Conservation (phyloP, 2,113 vertebrate species). For the Syrrhaptes paradoxus region DNA sequence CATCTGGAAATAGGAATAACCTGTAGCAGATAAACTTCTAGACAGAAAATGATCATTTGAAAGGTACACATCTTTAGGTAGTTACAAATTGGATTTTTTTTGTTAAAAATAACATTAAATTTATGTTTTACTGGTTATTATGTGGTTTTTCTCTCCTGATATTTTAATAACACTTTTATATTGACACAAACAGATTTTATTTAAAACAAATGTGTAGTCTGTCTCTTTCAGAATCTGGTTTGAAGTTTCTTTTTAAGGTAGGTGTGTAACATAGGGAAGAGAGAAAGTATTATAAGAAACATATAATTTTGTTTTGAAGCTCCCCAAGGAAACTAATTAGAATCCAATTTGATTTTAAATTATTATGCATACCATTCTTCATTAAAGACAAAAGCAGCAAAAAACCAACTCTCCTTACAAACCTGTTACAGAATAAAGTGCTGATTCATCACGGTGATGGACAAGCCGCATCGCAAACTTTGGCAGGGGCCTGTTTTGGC, state of each 20-base stretch:
- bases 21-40: not conserved
- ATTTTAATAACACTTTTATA: not conserved
- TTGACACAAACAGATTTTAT: not conserved
- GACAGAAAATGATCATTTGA: not conserved
- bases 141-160: not conserved
- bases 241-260: not conserved
- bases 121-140: not conserved
- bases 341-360: constrained; percentile 6
- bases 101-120: not conserved
- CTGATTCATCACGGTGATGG: not conserved
- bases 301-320: not conserved
- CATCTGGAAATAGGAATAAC: not conserved
- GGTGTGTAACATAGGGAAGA: not conserved
- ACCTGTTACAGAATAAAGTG: not conserved
- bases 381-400: not conserved
- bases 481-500: not conserved
- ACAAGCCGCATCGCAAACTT: not conserved
- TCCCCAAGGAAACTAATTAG: not conserved
- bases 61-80: not conserved
- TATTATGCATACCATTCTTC: not conserved
- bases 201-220: not conserved
- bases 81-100: not conserved
- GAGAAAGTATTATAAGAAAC: not conserved
- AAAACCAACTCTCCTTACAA: not conserved
- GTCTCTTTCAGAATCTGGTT: not conserved